Base-by-base conservation (phyloP, 2,113 vertebrate genomes). In the Ceyx cyanopectus region DNA sequence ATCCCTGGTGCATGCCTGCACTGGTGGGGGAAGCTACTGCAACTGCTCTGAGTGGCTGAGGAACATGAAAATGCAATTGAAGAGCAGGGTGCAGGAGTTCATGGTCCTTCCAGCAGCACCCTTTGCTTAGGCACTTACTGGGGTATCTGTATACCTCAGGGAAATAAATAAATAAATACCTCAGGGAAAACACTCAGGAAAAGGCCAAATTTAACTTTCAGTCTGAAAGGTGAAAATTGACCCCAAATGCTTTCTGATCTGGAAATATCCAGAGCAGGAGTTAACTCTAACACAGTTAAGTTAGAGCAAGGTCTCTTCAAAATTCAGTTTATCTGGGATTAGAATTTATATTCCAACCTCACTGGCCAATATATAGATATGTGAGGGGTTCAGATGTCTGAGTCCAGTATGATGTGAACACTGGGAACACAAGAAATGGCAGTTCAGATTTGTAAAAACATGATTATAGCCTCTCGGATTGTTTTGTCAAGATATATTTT, bases 131-230 rank as follows among this genome's bases (percentile, higher is more conserved):
- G 14, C 14, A 24, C 18, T 21, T 37, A 3, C 8, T 63, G 79
- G 12, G 41, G 14, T 30, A 24, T 14, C 30, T 2, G 4, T 2
- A 7, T 69, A 51, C 30, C 30, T 0, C 0, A 18, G 43, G 62
- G 14, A 77, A 43, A 57, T 37, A 37, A 37, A 37, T 37, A 37
- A 37, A 37, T 37, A 37, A 37, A 7, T 69, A 51, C 30, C 32
- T 0, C 0, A 18, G 43, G 62, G 14, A 77, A 43, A 57, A 11
- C 0, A 0, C 12, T 21, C 30, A 30, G 53, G 41, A 60, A 60
- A 78, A 50, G 7, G 7, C 18, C 10, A 22, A 8, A 50, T 67
- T 60, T 67, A 0, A 0, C 24, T 79, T 68, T 32, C 34, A 12
- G 12, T 41, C 75, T 50, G 53, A 82, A 82, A 60, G 23, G 16